Base-by-base conservation (phyloP, 2,888 invertebrate species). In the Orthosia incerta region DNA sequence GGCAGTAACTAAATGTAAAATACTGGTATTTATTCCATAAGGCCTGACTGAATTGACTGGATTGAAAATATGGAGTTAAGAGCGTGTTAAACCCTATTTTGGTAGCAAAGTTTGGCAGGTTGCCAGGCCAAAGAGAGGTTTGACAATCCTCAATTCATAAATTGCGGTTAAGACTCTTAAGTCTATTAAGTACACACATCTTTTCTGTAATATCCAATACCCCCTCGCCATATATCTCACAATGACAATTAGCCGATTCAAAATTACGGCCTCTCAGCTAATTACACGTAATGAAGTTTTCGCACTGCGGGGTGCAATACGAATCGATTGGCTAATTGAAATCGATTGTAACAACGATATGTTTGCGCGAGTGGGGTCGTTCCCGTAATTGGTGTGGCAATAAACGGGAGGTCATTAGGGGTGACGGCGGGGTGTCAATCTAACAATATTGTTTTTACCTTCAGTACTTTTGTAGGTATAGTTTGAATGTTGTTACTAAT, bases 301-400 rank as follows among this genome's bases (percentile, higher is more conserved):
- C 51, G 39, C 55, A 12, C 84, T 60, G 51, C 60, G 31, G 65
- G 81, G 64, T 80, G 60, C 75, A 77, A 66, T 72, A 81, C 68
- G 72, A 71, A 82, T 84, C 57, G 71, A 79, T 74, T 79, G 23
- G 61, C 66, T 84, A 84, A 86, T 84, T 76, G 74, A 71, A 79
- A 74, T 74, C 74, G 80, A 84, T 83, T 79, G 71, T 55, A 48
- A 71, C 55, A 66, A 31, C 71, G 64, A 74, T 85, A 72, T 72
- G 56, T 65, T 62, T 83, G 69, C 56, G 16, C 12, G 55, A 53
- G 73, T 51, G 23, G 39, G 67, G 71, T 80, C 51, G 55, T 80
- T 75, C 46, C n/a, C 39, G 66, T 84, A 84, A 86, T 84, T 84
- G 82, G 59, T 64, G 23, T 23, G 74, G 61, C 74, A 77, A 86